Base-by-base conservation (phyloP, 1,140 invertebrate genomes). In the Conus betulinus region DNA sequence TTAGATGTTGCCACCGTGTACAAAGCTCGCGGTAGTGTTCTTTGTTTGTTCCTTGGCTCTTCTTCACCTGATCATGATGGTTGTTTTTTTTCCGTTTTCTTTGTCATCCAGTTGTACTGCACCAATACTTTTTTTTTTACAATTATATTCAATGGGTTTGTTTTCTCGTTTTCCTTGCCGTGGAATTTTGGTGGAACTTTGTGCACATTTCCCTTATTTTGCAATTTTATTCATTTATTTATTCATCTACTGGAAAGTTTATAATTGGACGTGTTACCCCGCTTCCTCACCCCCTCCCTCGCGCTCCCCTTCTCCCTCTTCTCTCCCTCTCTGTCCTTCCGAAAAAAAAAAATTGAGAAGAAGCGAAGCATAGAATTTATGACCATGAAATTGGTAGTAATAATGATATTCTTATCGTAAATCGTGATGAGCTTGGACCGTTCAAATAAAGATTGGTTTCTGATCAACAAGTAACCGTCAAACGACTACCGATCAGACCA, bases 1-100 rank as follows among this genome's bases (percentile, higher is more conserved):
- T 96, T 98, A 95, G 98, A 98, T 96, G 97, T 98, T 88, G 97
- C 97, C 76, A 98, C 97, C 6, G 97, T 98, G 67, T 98, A 97
- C 97, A 96, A 96, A 91, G 97, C 98, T 95, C 96, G 97, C 96
- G 97, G 98, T 98, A 97, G 95, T 91, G 87, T 60, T 71, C 74
- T 79, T 81, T 84, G n/a, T 90, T 89, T 87, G 27, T 83, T 84
- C 90, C 39, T 39, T 39, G 39, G 39, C 78, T 63, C 17, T 88
- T 88, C 39, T 39, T 82, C 84, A 67, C 85, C 71, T 17, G 82
- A 52, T 85, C 89, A 84, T 82, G 84, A 88, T 86, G 25, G 83
- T 86, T 63, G 1, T 23, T 71, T 84, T 84, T n/a, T 55, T 23
- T 74, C 51, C 67, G 23, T 74, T 39, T 81, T 76, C 60, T 57